Evolutionary conservation across 2,888 invertebrate species (phyloP).

Genomic region (Dione juno): DNA sequence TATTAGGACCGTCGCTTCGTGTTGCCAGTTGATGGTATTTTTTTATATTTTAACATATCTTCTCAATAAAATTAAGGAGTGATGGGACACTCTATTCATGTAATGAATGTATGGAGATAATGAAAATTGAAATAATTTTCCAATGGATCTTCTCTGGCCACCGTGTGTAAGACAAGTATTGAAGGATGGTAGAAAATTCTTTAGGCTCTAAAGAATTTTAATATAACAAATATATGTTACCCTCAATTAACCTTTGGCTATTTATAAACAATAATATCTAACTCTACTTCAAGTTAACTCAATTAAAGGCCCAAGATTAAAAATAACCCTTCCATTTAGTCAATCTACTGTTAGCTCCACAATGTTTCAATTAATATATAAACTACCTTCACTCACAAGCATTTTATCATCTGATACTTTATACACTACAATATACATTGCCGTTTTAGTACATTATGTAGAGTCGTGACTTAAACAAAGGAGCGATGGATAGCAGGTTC

Average conservation of each 20-base stretch:
- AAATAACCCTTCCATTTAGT: conserved; percentile 70
- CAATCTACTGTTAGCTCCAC: conserved; percentile 58
- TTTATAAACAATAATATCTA: not conserved
- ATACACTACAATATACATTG: conserved; percentile 28
- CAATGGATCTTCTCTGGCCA: too few relatives aligned
- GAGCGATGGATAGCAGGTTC: not conserved
- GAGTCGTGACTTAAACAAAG: not conserved
- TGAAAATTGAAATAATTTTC: too few relatives aligned
- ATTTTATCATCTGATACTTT: not conserved
- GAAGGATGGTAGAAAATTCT: too few relatives aligned
- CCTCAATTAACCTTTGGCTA: not conserved
- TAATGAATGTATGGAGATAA: too few relatives aligned
- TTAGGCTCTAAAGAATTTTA: too few relatives aligned
- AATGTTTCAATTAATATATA: conserved; percentile 61
- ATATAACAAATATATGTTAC: too few relatives aligned
- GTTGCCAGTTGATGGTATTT: not conserved
- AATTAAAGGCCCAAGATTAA: conserved; percentile 56
- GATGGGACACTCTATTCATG: too few relatives aligned
- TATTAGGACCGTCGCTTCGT: not conserved
- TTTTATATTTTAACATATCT: not conserved
- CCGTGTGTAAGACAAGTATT: too few relatives aligned
- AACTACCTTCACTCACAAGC: conserved; percentile 2
- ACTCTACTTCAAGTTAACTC: conserved; percentile 39
- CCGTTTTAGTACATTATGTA: not conserved
- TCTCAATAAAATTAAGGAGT: not conserved